Base-by-base conservation (phyloP, 2,888 invertebrate genomes). In the Clostera curtula region DNA sequence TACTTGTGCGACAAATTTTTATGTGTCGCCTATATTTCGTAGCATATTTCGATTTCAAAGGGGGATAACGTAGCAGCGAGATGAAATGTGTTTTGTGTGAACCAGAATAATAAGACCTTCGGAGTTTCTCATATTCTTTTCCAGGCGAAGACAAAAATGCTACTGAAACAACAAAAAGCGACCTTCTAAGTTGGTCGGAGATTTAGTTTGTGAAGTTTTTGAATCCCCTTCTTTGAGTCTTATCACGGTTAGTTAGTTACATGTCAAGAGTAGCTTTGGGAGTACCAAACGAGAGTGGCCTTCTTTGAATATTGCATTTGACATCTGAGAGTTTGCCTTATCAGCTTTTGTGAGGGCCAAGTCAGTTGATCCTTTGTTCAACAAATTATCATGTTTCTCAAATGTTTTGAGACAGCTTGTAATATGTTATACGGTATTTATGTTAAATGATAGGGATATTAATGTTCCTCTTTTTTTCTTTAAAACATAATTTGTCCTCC, bases 231-330 rank as follows among this genome's bases (percentile, higher is more conserved):
- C 60, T 63, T 62, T 63, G 57, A 59, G 58, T 70, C 56, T 69
- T 64, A 70, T 70, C 71, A 73, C 72, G 75, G 76, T 79, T 76
- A 72, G 72, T 75, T 79, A 73, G 66, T 39, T 62, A 50, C 65
- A 63, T 54, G 57, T 40, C 51, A 59, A 57, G 67, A 64, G 58
- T 49, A 44, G 51, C 61, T 49, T 49, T 36, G 49, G 53, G 56
- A 58, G 49, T 62, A 62, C 56, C 54, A 61, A 63, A 67, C 64
- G 60, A 60, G 54, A 69, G 60, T 63, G 60, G 59, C 59, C 54
- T 62, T 61, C 65, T 63, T 64, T 61, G 64, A 69, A 70, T 67
- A 69, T 71, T 72, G 66, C 62, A 70, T 71, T 70, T 68, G 68
- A 67, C 63, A 65, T 69, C 58, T 57, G 50, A 62, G 61, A 65